Percentiles rank a stretch among this genome's conserved stretches.
These are phyloP conservation scores for Helicolenus hilgendorfi DNA, from an alignment of 2,797 vertebrate genomes.

Conservation along the genomic window DNA sequence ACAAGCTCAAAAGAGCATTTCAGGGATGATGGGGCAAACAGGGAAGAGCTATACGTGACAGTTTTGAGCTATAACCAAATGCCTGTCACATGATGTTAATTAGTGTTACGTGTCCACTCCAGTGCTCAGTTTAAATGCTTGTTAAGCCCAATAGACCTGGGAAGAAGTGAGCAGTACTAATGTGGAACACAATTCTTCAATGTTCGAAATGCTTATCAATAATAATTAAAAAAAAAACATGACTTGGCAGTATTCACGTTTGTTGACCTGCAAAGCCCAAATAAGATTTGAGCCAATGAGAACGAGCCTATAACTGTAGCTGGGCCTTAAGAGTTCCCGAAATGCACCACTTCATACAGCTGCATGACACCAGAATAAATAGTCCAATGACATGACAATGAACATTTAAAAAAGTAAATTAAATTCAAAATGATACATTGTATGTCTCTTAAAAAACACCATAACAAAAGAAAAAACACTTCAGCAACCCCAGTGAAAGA, in stretches of 20 bases:
- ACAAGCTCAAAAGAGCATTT: constrained; percentile 23
- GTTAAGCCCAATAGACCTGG: constrained; percentile 36
- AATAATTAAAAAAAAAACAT: constrained; percentile 13
- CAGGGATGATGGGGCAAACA: background rate
- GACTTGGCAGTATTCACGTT: constrained; percentile 76
- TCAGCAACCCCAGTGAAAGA: constrained; percentile 78
- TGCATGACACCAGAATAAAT: constrained; percentile 84
- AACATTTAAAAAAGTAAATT: constrained; percentile 71
- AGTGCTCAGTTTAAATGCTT: constrained; percentile 73
- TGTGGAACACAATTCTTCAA: constrained; percentile 12
- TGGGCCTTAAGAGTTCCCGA: constrained; percentile 38
- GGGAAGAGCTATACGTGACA: background rate
- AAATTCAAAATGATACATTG: constrained; percentile 66
- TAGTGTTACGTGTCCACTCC: background rate
- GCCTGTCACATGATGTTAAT: constrained; percentile 1
- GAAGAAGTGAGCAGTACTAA: constrained; percentile 26
- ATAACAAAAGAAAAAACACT: constrained; percentile 61
- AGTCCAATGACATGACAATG: constrained; percentile 78
- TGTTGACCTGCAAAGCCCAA: constrained; percentile 55
- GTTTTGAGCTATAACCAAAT: constrained; percentile 11
- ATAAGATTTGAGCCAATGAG: constrained; percentile 43
- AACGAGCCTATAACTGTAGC: constrained; percentile 38
- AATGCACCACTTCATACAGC: constrained; percentile 72
- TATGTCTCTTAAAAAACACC: constrained; percentile 69
- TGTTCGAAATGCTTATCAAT: constrained; percentile 30